phyloP scores from a whole-genome alignment of 2,113 vertebrate genomes.

The Spermophilus dauricus region DNA sequence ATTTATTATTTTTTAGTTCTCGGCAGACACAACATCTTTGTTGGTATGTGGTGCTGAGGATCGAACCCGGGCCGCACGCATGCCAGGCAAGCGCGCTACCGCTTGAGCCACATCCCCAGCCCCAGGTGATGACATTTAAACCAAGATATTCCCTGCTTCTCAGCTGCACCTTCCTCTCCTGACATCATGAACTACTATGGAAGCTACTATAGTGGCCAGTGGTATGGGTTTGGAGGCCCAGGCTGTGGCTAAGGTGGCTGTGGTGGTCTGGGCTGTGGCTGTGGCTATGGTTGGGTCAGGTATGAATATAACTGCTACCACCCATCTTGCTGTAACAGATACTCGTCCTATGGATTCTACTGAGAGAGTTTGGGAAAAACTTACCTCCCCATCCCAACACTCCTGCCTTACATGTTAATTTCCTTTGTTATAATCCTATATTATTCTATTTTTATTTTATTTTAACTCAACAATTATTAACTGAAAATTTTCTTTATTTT shows the following conservation, averaged over 20 bases:
- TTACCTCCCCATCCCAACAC: no score
- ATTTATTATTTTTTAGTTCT: no score
- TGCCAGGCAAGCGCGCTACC: no score
- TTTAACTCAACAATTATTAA: background rate
- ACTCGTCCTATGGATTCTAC: background rate
- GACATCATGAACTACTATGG: background rate
- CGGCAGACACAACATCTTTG: no score
- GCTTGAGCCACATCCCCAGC: no score
- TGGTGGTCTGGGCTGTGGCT: background rate
- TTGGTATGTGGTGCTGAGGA: no score
- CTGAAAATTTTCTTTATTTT: background rate
- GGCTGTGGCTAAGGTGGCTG: background rate
- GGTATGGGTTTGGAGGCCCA: background rate
- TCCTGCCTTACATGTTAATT: background rate
- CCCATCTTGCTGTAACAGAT: background rate
- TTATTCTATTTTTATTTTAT: background rate
- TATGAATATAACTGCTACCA: fast-evolving
- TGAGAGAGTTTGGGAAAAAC: background rate
- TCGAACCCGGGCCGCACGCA: no score
- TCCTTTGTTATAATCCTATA: background rate
- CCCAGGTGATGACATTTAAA: background rate
- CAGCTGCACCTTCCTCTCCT: background rate
- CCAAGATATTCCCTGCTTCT: background rate
- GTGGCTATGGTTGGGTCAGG: background rate
- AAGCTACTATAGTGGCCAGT: background rate